Conservation (phyloP, 2,797 vertebrate species). For the Gorsachius magnificus region DNA sequence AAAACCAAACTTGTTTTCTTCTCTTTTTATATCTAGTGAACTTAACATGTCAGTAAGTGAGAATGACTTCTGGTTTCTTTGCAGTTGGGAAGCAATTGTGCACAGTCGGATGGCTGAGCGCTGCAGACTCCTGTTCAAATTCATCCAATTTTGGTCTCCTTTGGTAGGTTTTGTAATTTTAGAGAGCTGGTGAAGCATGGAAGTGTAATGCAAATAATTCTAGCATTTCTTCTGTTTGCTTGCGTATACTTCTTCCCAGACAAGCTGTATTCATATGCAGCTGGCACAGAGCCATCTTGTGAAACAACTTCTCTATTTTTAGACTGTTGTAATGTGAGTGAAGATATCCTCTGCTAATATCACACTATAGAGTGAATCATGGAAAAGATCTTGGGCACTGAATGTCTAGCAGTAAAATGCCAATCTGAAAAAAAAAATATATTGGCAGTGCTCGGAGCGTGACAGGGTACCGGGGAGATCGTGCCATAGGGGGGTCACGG, state of each 20-base stretch:
- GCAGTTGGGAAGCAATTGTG: not conserved
- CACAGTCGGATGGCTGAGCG: not conserved
- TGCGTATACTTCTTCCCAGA: not conserved
- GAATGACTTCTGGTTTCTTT: not conserved
- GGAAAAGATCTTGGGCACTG: not conserved
- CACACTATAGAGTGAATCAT: not conserved
- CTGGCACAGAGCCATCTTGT: constrained; percentile 21
- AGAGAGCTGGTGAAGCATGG: not conserved
- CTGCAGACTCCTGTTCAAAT: not conserved
- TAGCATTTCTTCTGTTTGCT: not conserved
- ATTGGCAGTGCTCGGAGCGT: not conserved
- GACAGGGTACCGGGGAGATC: not conserved
- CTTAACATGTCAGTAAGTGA: not conserved
- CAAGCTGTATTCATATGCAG: constrained; percentile 20
- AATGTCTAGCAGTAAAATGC: not conserved
- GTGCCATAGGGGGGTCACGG: not conserved
- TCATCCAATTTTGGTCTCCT: not conserved
- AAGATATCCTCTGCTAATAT: constrained; percentile 38
- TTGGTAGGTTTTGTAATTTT: not conserved
- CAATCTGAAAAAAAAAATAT: not conserved
- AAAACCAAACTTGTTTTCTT: not conserved
- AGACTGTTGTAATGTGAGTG: constrained; percentile 38
- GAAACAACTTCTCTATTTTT: constrained; percentile 65
- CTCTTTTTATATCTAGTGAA: not conserved
- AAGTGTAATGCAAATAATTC: not conserved